phyloP scores from a whole-genome alignment of 2,113 vertebrate genomes.

The Microtus ochrogaster region DNA sequence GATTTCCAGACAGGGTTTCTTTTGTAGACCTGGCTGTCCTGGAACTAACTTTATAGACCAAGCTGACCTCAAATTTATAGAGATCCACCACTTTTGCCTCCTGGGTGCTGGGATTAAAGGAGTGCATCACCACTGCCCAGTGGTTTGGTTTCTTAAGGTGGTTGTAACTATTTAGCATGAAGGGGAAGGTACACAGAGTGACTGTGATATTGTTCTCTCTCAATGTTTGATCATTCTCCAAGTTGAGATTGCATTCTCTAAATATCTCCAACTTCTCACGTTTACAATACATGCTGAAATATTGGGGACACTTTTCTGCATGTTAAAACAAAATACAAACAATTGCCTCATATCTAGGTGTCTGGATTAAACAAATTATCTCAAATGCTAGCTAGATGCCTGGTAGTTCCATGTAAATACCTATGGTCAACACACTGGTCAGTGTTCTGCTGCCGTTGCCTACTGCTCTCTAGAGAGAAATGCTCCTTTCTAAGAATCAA shows the following conservation, averaged over 20 bases:
- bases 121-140: background rate
- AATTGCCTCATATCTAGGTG: background rate
- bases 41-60: background rate
- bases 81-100: background rate
- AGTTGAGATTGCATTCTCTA: background rate
- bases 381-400: accelerated
- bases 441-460: background rate
- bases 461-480: background rate
- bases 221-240: background rate
- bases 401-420: background rate
- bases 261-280: background rate
- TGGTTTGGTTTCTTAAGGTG: background rate
- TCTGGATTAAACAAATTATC: background rate
- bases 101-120: background rate
- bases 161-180: background rate
- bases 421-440: background rate
- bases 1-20: background rate
- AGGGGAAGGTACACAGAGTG: background rate
- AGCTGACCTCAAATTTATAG: background rate
- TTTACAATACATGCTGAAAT: background rate
- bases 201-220: background rate
- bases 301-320: background rate
- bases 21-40: background rate
- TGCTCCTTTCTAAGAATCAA: background rate
- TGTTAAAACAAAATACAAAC: slow-evolving; percentile 17